Evolutionary conservation across 2,888 invertebrate species (phyloP), one percentile per base, ranked within the genome.

Genomic region (Pachycephus smyrnensis): DNA sequence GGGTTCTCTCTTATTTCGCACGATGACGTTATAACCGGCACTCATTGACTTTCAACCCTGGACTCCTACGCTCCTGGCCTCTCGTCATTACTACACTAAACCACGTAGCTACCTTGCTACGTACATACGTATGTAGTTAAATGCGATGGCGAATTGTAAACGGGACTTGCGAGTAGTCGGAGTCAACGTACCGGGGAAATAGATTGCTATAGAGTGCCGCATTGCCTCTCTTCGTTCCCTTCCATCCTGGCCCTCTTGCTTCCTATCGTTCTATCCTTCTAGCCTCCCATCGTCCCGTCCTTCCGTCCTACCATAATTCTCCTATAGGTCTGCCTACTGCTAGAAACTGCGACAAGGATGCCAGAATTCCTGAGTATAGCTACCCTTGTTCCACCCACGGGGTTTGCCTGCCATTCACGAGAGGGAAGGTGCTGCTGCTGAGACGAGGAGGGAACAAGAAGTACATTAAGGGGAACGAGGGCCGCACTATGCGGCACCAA

Each of bases 181-280:
- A 82, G 82, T 82, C 80, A 82, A 80, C 74, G 80, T 79, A 80
- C 82, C 79, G 77, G 77, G 75, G 15, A 55, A 74, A 33, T 31
- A 71, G 31, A 15, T 32, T 12, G 71, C 32, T 71, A 31, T 71
- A 31, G 31, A 55, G 71, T 71, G 71, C 31, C 71, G 71, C 71
- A 71, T 31, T 71, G 71, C 71, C 71, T 31, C 31, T 71, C 71
- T 15, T 69, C 71, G 71, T 33, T 71, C 4, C 71, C 4, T 12
- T 6, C 30, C 69, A 30, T 15, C 69, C 4, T 37, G 37, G 37
- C 37, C 37, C 37, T 40, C 37, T 40, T 15, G 37, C 37, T 15
- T 40, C 37, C 37, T 4, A 40, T 40, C 12, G 12, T 3, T 37
- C 37, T 37, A 37, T 37, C 37, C 37, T 37, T 12, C 37, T 37